Conservation (phyloP, 2,888 invertebrate species). For the Pristionchus mayeri region DNA sequence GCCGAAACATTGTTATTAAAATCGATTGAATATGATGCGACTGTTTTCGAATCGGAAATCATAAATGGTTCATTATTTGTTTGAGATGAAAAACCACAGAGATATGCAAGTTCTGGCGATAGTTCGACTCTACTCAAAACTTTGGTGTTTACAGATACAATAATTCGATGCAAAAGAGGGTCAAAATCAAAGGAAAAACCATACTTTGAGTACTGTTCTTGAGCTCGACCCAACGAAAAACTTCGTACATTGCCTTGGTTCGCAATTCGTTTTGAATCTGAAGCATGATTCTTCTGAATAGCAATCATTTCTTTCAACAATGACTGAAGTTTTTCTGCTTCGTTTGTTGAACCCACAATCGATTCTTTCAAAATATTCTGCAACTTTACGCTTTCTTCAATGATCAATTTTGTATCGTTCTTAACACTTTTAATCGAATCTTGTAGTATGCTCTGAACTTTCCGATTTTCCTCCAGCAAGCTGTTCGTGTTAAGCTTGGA, state of each 20-base stretch:
- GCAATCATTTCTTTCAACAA: background rate
- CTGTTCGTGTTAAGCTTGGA: background rate
- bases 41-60: background rate
- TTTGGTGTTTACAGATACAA: background rate
- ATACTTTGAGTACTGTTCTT: background rate
- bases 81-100: background rate
- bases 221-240: background rate
- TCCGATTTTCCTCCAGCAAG: background rate
- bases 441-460: background rate
- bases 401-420: background rate
- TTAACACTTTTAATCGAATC: background rate
- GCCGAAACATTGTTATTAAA: background rate
- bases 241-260: background rate
- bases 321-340: background rate
- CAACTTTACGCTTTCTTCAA: background rate
- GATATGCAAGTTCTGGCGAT: background rate
- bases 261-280: background rate
- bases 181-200: slow-evolving; percentile 2
- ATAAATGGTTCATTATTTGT: background rate
- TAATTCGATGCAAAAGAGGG: background rate
- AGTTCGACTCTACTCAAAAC: background rate
- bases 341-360: background rate
- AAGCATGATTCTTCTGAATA: background rate
- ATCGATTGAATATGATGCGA: background rate
- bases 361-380: background rate